Base-by-base conservation (phyloP, 2,888 invertebrate genomes). In the Amphipoea oculea region DNA sequence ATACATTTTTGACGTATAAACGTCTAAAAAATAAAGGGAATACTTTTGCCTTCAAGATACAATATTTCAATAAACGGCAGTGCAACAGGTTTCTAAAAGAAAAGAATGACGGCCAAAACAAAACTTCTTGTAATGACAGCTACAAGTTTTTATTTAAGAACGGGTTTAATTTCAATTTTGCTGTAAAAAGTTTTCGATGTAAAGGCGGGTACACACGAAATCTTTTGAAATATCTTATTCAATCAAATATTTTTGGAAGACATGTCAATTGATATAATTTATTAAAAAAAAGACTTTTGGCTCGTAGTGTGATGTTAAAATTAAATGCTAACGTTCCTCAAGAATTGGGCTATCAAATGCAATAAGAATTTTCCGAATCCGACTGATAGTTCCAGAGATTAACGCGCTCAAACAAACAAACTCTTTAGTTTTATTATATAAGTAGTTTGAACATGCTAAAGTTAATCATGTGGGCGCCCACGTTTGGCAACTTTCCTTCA, bases 151-250 rank as follows among this genome's bases (percentile, higher is more conserved):
- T 88, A 67, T 76, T 48, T 1, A 69, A 68, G 57, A 88, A 88
- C 89, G 14, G 80, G 88, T 88, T 86, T 65, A 42, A 78, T 88
- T 84, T 88, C 79, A 87, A 84, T 79, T 68, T 76, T 79, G 14
- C 40, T 66, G 60, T 84, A 79, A 87, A 89, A 89, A 76, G 17
- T 40, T 12, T 65, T 51, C 51, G 29, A 12, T 51, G 40, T 81
- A 78, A 88, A 78, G 84, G 75, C 23, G 40, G 6, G 0, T 7
- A 20, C 48, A 87, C 73, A 87, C 73, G 42, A 20, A 7, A n/a
- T 63, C 11, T 62, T 72, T 51, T 12, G 3, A 81, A 70, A 48
- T 48, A 17, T 4, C 36, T 63, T 29, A 14, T 36, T 36, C 7
- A 17, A 63, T 14, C 17, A 63, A 36, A 36, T 7, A 36, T 20